Conservation (phyloP, 2,888 invertebrate genomes). For the Nowickia ferox region DNA sequence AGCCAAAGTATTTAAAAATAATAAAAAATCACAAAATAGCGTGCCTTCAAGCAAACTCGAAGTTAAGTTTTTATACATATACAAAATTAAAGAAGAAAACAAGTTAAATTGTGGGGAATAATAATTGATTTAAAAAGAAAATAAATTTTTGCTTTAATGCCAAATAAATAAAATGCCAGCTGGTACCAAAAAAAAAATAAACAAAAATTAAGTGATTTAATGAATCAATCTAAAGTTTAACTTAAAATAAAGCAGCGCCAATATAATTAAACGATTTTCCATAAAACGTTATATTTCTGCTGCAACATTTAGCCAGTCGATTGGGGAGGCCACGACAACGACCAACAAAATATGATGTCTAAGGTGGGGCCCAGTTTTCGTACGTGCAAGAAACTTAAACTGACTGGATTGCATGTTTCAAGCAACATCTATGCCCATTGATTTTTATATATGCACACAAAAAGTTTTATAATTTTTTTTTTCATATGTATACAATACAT, state of each 20-base stretch:
- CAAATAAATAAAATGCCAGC: conserved; percentile 48
- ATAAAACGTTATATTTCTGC: conserved; percentile 24
- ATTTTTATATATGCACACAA: conserved; percentile 44
- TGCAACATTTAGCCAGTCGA: conserved; percentile 4
- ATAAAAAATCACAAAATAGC: conserved; percentile 52
- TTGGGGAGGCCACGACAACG: neutral
- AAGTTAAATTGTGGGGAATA: conserved; percentile 36
- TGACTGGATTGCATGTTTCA: conserved; percentile 55
- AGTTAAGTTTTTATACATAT: conserved; percentile 13
- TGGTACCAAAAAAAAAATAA: conserved; percentile 40
- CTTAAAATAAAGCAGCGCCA: conserved; percentile 73
- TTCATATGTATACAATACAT: neutral
- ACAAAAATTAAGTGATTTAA: conserved; percentile 39
- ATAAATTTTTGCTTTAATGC: conserved; percentile 53
- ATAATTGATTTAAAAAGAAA: conserved; percentile 56
- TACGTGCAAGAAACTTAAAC: conserved; percentile 11
- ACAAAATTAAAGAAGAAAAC: conserved; percentile 13
- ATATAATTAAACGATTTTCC: conserved; percentile 38
- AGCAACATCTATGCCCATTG: conserved; percentile 55
- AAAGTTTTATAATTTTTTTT: neutral
- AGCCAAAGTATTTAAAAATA: conserved; percentile 37
- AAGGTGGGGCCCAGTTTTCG: conserved; percentile 36
- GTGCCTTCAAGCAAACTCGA: conserved; percentile 54
- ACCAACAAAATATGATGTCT: conserved; percentile 2
- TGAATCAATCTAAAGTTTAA: conserved; percentile 54